phyloP scores from a whole-genome alignment of 2,888 invertebrate species.

The Auanema freiburgensis region DNA sequence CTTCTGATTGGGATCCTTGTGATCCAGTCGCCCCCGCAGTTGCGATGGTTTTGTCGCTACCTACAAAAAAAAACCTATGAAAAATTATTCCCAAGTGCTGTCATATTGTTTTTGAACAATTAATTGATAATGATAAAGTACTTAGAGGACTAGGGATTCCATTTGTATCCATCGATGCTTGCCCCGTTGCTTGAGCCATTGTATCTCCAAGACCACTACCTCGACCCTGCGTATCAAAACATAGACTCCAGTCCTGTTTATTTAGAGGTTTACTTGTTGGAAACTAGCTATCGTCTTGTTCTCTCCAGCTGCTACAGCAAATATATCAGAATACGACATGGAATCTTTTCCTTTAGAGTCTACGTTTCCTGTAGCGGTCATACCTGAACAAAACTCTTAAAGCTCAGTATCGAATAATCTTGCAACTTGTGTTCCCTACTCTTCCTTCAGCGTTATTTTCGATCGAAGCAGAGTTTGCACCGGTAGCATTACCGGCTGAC shows the following conservation, averaged over 20 bases:
- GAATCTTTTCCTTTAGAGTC: constrained; percentile 34
- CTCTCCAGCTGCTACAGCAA: constrained; percentile 41
- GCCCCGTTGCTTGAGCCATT: constrained; percentile 29
- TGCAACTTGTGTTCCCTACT: constrained; percentile 33
- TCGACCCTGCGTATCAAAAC: constrained; percentile 29
- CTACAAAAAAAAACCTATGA: constrained; percentile 13
- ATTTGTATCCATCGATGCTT: constrained; percentile 20
- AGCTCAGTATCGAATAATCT: not conserved
- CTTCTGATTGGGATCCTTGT: constrained; percentile 32
- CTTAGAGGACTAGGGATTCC: constrained; percentile 8
- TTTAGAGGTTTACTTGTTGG: constrained; percentile 21
- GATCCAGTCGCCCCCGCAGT: constrained; percentile 51
- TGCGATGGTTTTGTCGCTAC: constrained; percentile 31
- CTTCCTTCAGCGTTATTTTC: constrained; percentile 29
- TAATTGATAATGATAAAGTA: not conserved
- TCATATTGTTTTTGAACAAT: not conserved
- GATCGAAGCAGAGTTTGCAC: constrained; percentile 28
- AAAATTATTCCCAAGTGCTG: no score
- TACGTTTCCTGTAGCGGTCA: constrained; percentile 37
- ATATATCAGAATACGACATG: constrained; percentile 41
- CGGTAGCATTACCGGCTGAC: constrained; percentile 44
- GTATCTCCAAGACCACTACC: constrained; percentile 44
- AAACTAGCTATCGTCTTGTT: constrained; percentile 26
- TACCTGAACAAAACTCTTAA: constrained; percentile 17
- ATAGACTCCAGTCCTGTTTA: not conserved